phyloP scores from a whole-genome alignment of 2,797 vertebrate genomes.

The Bradypus variegatus region DNA sequence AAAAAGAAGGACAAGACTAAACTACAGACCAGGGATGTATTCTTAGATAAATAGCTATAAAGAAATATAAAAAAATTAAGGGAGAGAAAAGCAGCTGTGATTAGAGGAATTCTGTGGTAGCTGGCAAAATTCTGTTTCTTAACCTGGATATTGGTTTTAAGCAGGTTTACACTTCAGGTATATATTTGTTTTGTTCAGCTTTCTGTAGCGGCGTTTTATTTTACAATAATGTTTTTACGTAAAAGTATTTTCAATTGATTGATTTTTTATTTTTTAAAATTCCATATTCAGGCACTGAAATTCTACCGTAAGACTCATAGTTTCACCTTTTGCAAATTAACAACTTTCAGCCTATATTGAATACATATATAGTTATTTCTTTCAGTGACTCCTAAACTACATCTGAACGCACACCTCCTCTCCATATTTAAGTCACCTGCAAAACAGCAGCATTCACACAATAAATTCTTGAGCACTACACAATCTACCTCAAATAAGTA shows the following conservation, averaged over 20 bases:
- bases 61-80: neutral
- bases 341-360: neutral
- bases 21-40: neutral
- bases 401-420: neutral
- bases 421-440: neutral
- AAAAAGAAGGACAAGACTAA: neutral
- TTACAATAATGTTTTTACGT: neutral
- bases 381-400: neutral
- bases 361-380: neutral
- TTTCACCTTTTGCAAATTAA: neutral
- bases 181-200: neutral
- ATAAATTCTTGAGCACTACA: neutral
- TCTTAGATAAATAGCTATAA: neutral
- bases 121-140: neutral
- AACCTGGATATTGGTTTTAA: neutral
- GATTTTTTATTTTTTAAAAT: neutral
- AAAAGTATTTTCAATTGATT: neutral
- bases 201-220: neutral
- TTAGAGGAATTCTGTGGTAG: neutral
- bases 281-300: neutral
- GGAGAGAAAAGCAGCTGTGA: neutral
- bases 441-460: neutral
- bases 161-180: neutral
- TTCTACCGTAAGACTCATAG: neutral
- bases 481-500: neutral